phyloP scores from a whole-genome alignment of 2,797 vertebrate genomes.

The Megalops cyprinoides region DNA sequence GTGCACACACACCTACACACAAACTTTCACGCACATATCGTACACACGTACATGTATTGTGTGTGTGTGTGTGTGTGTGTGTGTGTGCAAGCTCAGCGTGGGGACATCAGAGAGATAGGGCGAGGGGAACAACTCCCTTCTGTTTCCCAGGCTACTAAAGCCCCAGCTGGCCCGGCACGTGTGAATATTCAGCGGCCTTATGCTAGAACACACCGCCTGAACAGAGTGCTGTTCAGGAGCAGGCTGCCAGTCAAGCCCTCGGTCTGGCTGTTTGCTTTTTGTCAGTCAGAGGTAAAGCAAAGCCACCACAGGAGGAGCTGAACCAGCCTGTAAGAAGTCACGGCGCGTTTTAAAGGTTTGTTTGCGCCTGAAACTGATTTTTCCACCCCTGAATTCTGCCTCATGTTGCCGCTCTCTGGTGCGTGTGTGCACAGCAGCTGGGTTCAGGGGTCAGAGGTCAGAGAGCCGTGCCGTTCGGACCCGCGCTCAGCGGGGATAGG shows the following conservation, averaged over 20 bases:
- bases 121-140: neutral
- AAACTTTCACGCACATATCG: no score
- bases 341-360: neutral
- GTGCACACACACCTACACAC: no score
- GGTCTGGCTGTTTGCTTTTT: no score
- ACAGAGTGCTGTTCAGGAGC: neutral
- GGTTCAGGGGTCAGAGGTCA: slow-evolving; percentile 2
- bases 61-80: no score
- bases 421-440: neutral
- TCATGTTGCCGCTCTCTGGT: neutral
- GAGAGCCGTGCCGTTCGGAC: neutral
- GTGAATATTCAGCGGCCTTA: no score
- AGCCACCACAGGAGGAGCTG: neutral
- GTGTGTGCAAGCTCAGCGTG: neutral
- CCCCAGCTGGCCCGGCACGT: no score
- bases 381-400: neutral
- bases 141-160: no score
- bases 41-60: no score
- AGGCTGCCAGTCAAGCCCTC: neutral
- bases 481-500: neutral
- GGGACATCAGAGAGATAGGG: no score
- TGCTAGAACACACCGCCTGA: no score
- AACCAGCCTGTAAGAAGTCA: neutral
- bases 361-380: neutral
- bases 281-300: neutral